Conservation (phyloP, 2,888 invertebrate species). For the Campoplex nolae region DNA sequence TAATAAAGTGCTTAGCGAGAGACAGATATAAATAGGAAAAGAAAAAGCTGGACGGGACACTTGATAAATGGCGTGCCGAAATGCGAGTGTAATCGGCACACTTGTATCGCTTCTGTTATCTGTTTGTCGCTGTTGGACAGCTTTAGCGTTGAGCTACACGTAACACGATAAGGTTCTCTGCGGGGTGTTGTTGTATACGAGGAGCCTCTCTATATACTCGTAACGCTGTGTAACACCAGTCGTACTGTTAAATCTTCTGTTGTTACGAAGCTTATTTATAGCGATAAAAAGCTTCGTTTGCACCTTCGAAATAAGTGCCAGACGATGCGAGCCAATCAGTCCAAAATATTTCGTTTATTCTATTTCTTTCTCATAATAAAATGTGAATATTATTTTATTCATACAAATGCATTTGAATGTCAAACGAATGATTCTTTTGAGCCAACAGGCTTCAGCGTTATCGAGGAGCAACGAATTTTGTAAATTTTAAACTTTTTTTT, state of each 20-base stretch:
- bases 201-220: not conserved
- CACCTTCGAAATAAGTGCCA: not conserved
- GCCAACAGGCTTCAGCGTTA: not conserved
- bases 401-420: not conserved
- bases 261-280: conserved; percentile 1
- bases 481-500: not conserved
- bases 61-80: conserved; percentile 56
- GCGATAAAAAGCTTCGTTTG: not conserved
- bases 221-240: conserved; percentile 19
- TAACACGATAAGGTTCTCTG: conserved; percentile 56
- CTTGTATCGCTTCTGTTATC: conserved; percentile 73
- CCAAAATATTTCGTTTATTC: not conserved
- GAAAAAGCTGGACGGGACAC: conserved; percentile 29
- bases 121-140: conserved; percentile 31
- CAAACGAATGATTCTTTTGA: not conserved
- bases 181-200: conserved; percentile 33
- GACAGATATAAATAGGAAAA: conserved; percentile 35
- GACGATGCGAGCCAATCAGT: not conserved
- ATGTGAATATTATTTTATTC: not conserved
- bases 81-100: conserved; percentile 72
- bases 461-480: not conserved
- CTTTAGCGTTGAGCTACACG: conserved; percentile 54
- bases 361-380: not conserved
- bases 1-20: not conserved
- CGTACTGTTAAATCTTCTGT: conserved; percentile 24